Evolutionary conservation across 1,140 invertebrate species (phyloP).

Genomic region (Mactra quadrangularis): DNA sequence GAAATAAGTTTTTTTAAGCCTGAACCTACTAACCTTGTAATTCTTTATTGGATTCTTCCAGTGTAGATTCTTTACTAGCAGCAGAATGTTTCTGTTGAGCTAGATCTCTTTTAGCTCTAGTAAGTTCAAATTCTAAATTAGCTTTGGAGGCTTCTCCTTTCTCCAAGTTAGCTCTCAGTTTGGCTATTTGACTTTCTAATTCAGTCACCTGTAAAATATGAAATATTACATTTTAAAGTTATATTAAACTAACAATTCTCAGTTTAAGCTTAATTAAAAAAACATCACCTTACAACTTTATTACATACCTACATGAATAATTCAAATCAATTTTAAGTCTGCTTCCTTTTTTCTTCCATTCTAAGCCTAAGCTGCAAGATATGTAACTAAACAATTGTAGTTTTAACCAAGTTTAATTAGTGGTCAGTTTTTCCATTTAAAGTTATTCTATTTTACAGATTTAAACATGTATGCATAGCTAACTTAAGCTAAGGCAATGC

Average conservation of each 20-base stretch:
- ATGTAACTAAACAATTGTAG: too few relatives aligned
- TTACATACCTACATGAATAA: background rate
- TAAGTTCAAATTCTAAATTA: slow-evolving; percentile 67
- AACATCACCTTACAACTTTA: background rate
- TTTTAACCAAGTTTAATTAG: too few relatives aligned
- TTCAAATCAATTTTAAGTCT: too few relatives aligned
- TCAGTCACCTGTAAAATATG: slow-evolving; percentile 36
- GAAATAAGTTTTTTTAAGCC: too few relatives aligned
- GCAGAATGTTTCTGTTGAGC: slow-evolving; percentile 53
- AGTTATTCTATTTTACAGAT: too few relatives aligned
- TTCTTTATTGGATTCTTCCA: slow-evolving; percentile 28
- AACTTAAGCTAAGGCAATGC: too few relatives aligned
- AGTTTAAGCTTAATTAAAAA: background rate
- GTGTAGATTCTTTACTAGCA: slow-evolving; percentile 9
- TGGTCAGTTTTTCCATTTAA: too few relatives aligned
- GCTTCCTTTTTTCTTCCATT: too few relatives aligned
- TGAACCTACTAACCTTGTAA: slow-evolving; percentile 59
- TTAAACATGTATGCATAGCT: too few relatives aligned
- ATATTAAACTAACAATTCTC: background rate
- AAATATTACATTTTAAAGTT: background rate
- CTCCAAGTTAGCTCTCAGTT: slow-evolving; percentile 61
- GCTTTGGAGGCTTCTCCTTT: slow-evolving; percentile 62
- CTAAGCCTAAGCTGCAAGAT: too few relatives aligned
- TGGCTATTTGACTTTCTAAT: slow-evolving; percentile 62
- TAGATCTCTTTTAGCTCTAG: slow-evolving; percentile 60